A percentile compares a stretch with the other conserved stretches of the same genome.
Evolutionary conservation across 2,113 vertebrate species (phyloP).

Genomic region (Heterotis niloticus): DNA sequence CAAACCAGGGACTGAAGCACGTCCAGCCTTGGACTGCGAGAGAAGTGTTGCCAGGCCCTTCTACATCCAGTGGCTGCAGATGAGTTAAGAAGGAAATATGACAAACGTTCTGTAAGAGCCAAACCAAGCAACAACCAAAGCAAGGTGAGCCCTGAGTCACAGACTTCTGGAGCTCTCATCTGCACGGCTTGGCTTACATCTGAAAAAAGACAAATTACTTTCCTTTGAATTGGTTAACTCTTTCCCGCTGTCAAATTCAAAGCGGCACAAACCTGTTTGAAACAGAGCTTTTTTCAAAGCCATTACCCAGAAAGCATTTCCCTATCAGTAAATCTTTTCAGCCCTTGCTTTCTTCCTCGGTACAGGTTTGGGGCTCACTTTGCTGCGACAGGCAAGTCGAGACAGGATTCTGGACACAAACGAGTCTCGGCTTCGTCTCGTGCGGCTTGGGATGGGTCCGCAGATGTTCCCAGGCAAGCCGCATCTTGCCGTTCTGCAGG

Average conservation of each 20-base stretch:
- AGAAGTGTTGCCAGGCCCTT: no score
- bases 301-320: constrained; percentile 35
- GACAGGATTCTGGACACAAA: constrained; percentile 87
- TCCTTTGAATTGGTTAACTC: constrained; percentile 27
- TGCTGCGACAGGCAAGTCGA: constrained; percentile 71
- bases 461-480: constrained; percentile 94
- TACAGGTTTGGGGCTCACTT: constrained; percentile 68
- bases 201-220: constrained; percentile 25
- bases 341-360: constrained; percentile 55
- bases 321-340: constrained; percentile 38
- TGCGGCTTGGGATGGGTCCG: constrained; percentile 83
- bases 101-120: neutral
- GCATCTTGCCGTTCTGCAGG: constrained; percentile 83
- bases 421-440: constrained; percentile 90
- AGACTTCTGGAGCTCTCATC: constrained; percentile 21
- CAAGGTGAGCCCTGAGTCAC: neutral
- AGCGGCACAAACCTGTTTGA: constrained; percentile 32
- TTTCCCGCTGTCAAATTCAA: constrained; percentile 7
- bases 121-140: neutral
- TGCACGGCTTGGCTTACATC: neutral
- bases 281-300: constrained; percentile 27
- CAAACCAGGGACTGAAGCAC: no score
- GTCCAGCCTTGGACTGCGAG: no score
- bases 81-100: neutral
- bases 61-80: neutral